Base-by-base conservation (phyloP, 2,888 invertebrate species). In the Stenurella melanura region DNA sequence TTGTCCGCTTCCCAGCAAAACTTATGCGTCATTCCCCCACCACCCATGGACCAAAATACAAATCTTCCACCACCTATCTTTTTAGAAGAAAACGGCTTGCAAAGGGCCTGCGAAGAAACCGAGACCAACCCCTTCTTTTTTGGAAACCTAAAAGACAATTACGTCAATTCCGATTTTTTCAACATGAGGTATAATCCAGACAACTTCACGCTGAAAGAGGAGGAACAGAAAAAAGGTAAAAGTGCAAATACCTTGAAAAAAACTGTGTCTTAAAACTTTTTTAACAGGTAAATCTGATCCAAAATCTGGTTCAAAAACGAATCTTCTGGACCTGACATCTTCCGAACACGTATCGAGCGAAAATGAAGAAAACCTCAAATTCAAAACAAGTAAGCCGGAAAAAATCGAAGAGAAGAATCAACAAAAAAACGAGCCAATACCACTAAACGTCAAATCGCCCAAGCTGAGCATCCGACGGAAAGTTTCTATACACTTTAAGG, bases 401-500 rank as follows among this genome's bases (percentile, higher is more conserved):
- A 82, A 74, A 78, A 72, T 60, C 18, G 78, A 80, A 57, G 66
- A 75, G 30, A 75, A 75, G 82, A 70, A n/a, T 67, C 76, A 80
- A 78, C 72, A 78, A 80, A 78, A 81, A 64, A 67, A 56, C 19
- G 73, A 77, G 54, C 69, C 83, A 77, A 76, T 57, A 54, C 76
- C 78, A 72, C 63, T 73, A 57, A 67, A 84, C 76, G 71, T 73
- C 61, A 82, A 87, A 80, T 81, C 84, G n/a, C 85, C 87, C 7
- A 89, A 89, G 80, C 75, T 87, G 26, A 88, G 88, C 74, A 87
- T 89, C 57, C 85, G 88, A 38, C 83, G 88, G 57, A 90, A 90
- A 82, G 90, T 90, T 11, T 90, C 90, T 0, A 90, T 91, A 60
- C 90, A 90, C 80, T 91, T 90, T 82, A 90, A 90, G 78, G 89